These are phyloP conservation scores for Eupithecia subumbrata DNA, from an alignment of 2,888 invertebrate genomes.

Conservation along the genomic window DNA sequence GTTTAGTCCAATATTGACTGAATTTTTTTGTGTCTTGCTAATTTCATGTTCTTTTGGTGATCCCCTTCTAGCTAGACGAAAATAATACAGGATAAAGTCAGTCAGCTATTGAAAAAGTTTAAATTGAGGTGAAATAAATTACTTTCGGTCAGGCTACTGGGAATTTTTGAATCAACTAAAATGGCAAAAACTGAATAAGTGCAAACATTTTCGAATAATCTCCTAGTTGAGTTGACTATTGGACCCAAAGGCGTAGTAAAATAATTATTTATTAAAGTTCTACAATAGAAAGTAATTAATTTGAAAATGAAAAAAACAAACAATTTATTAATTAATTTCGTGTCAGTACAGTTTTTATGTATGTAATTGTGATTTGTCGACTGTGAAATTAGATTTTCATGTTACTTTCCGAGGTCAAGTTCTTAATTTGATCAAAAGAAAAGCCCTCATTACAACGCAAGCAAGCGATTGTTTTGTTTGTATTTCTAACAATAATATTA, in stretches of 20 bases:
- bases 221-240: background rate
- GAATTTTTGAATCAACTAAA: background rate
- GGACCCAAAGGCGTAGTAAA: background rate
- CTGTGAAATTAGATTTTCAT: background rate
- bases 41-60: background rate
- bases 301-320: background rate
- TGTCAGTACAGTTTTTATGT: background rate
- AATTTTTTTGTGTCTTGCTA: background rate
- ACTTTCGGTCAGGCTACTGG: background rate
- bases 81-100: background rate
- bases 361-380: background rate
- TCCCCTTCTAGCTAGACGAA: background rate
- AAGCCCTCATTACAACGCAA: background rate
- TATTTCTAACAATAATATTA: background rate
- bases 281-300: background rate
- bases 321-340: background rate
- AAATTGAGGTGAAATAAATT: background rate
- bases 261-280: background rate
- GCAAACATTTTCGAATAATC: background rate
- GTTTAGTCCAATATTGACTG: background rate
- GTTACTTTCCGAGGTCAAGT: background rate
- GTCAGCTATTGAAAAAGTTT: background rate
- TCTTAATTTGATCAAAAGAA: background rate
- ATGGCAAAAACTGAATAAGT: background rate
- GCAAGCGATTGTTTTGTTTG: background rate